phyloP scores from a whole-genome alignment of 1,140 invertebrate genomes.

The Bursaphelenchus mucronatus region DNA sequence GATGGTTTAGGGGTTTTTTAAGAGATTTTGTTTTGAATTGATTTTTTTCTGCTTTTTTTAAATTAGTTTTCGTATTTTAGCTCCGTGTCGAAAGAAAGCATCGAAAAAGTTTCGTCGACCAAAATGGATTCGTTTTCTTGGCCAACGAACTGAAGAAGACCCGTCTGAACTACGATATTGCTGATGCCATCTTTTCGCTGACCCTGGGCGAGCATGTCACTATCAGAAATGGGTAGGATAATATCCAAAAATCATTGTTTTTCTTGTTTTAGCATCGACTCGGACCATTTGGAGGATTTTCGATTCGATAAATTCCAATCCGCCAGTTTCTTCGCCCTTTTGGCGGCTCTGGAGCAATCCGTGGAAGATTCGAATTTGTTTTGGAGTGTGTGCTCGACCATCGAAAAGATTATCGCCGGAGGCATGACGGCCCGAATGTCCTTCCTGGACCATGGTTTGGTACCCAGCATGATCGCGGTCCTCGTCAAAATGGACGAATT shows the following conservation, averaged over 20 bases:
- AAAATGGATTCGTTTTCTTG: constrained; percentile 39
- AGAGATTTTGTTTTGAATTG: background rate
- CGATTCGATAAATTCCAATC: constrained; percentile 38
- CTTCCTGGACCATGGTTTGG: constrained; percentile 41
- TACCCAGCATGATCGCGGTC: constrained; percentile 42
- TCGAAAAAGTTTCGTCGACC: constrained; percentile 31
- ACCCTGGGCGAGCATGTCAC: constrained; percentile 45
- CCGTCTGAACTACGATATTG: constrained; percentile 35
- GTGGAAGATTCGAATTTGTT: constrained; percentile 34
- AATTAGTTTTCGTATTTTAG: constrained; percentile 5
- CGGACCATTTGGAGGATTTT: constrained; percentile 36
- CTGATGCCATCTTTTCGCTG: constrained; percentile 41
- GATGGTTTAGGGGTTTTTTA: background rate
- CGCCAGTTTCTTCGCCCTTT: constrained; percentile 41
- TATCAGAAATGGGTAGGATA: constrained; percentile 36
- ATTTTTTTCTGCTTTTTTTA: background rate
- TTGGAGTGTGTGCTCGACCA: constrained; percentile 48
- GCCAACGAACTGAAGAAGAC: constrained; percentile 37
- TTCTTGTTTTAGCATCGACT: constrained; percentile 27
- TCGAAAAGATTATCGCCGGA: constrained; percentile 45
- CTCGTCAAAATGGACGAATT: constrained; percentile 27
- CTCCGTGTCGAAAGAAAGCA: constrained; percentile 31
- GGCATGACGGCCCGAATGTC: constrained; percentile 38
- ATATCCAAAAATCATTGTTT: background rate
- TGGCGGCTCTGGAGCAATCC: constrained; percentile 40